Evolutionary conservation across 2,797 vertebrate genomes (phyloP).

Genomic region (Mareca strepera): DNA sequence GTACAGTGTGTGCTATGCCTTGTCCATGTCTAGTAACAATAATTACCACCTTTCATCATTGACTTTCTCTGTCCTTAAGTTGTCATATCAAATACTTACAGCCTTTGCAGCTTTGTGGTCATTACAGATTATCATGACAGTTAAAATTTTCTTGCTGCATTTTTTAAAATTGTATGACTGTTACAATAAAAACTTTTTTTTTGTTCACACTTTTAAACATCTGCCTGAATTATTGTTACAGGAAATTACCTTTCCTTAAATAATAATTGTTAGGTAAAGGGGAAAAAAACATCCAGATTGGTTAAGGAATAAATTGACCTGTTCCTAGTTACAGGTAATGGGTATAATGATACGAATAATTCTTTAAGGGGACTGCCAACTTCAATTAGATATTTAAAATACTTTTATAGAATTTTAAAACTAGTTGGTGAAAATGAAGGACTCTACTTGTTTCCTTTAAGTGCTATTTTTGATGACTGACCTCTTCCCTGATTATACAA

Average conservation of each 20-base stretch:
- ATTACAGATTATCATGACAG: slow-evolving; percentile 62
- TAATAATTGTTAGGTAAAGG: neutral
- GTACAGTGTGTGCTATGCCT: slow-evolving; percentile 57
- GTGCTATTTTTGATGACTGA: neutral
- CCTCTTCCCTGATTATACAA: neutral
- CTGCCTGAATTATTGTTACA: slow-evolving; percentile 62
- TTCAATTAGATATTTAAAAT: neutral
- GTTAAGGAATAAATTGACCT: neutral
- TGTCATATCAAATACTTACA: slow-evolving; percentile 42
- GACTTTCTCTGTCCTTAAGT: slow-evolving; percentile 30
- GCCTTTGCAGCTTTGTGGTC: slow-evolving; percentile 58
- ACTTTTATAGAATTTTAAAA: neutral
- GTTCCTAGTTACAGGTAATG: neutral
- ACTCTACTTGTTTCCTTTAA: neutral
- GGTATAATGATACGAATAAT: neutral
- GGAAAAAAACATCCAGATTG: neutral
- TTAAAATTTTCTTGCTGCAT: slow-evolving; percentile 64
- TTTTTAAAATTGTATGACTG: slow-evolving; percentile 44
- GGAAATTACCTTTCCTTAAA: slow-evolving; percentile 49
- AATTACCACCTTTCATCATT: slow-evolving; percentile 41
- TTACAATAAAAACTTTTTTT: slow-evolving; percentile 66
- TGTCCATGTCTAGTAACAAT: slow-evolving; percentile 58
- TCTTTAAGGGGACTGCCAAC: neutral
- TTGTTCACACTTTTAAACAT: slow-evolving; percentile 56
- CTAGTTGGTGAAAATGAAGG: neutral